phyloP scores from a whole-genome alignment of 2,797 vertebrate species.

The Tinamus major region DNA sequence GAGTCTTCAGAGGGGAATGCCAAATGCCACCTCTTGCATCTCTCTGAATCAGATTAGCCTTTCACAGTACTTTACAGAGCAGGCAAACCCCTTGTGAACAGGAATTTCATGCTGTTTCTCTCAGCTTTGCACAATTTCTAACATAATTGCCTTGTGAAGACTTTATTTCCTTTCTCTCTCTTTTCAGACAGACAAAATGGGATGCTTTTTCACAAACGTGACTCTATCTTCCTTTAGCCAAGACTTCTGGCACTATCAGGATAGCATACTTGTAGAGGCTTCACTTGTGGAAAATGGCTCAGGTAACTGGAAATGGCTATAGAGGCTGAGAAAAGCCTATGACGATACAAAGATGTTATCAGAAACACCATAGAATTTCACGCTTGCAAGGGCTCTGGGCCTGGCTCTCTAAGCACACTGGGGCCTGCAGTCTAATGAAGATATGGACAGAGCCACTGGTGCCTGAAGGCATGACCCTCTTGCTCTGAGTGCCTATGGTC shows the following conservation, averaged over 20 bases:
- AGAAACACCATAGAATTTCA: background rate
- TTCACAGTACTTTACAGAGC: background rate
- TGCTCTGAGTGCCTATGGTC: background rate
- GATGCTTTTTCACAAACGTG: conserved; percentile 77
- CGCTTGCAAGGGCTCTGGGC: background rate
- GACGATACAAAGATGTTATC: background rate
- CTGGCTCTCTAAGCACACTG: background rate
- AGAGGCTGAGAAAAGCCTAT: background rate
- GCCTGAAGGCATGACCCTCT: fast-evolving
- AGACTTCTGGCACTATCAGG: conserved; percentile 5
- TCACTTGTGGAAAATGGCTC: conserved; percentile 82
- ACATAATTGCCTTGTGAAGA: fast-evolving
- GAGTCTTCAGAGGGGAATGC: background rate
- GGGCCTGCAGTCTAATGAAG: background rate
- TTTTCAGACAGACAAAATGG: conserved; percentile 80
- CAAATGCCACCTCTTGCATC: too few species aligned
- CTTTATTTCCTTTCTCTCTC: background rate
- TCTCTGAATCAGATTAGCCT: background rate
- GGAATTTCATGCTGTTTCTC: background rate
- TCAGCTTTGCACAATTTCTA: background rate
- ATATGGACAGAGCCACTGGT: background rate
- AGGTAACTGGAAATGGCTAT: conserved; percentile 69
- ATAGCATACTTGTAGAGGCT: conserved; percentile 68
- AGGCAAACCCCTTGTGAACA: background rate
- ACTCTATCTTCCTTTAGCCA: conserved; percentile 67